Evolutionary conservation across 2,888 invertebrate genomes (phyloP).

Genomic region (Agrilus cyanescens): DNA sequence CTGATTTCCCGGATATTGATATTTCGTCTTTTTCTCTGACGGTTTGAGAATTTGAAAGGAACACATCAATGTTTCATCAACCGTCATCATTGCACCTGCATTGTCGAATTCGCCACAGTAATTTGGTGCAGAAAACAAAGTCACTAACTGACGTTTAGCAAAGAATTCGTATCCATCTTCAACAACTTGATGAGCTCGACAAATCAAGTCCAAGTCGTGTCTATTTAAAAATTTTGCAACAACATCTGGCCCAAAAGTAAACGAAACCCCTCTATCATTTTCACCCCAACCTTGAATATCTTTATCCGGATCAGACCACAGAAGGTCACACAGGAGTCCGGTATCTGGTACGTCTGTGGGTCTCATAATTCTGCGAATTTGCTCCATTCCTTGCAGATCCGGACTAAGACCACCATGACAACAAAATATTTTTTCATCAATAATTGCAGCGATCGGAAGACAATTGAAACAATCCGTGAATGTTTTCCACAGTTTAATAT

Average conservation of each 20-base stretch:
- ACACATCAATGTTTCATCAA: slow-evolving; percentile 98
- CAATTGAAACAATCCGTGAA: slow-evolving; percentile 99
- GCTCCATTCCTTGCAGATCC: slow-evolving; percentile 94
- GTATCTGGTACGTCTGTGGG: slow-evolving; percentile 98
- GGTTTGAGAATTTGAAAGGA: slow-evolving; percentile 99
- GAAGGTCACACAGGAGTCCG: slow-evolving; percentile 87
- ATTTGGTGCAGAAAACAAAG: slow-evolving; percentile 94
- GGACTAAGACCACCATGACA: slow-evolving; percentile 93
- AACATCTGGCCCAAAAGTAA: slow-evolving; percentile 96
- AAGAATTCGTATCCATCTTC: slow-evolving; percentile 99
- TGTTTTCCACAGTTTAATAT: slow-evolving; percentile 98
- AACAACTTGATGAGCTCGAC: slow-evolving; percentile 95
- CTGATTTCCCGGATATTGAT: slow-evolving; percentile 86
- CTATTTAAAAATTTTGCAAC: slow-evolving; percentile 92
- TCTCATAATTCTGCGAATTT: slow-evolving; percentile 93
- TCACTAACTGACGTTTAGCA: slow-evolving; percentile 95
- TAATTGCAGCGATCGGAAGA: slow-evolving; percentile 97
- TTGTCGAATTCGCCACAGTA: slow-evolving; percentile 98
- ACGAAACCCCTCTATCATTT: slow-evolving; percentile 95
- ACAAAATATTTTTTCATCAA: slow-evolving; percentile 98
- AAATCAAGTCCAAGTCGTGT: slow-evolving; percentile 94
- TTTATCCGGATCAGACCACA: slow-evolving; percentile 97
- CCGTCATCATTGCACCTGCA: slow-evolving; percentile 99
- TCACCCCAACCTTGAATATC: slow-evolving; percentile 92
- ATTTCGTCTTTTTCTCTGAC: slow-evolving; percentile 99